A percentile compares a stretch with the other conserved stretches of the same genome.
These are phyloP conservation scores for Orchestia grillus DNA, from an alignment of 1,140 invertebrate species.

Conservation along the genomic window DNA sequence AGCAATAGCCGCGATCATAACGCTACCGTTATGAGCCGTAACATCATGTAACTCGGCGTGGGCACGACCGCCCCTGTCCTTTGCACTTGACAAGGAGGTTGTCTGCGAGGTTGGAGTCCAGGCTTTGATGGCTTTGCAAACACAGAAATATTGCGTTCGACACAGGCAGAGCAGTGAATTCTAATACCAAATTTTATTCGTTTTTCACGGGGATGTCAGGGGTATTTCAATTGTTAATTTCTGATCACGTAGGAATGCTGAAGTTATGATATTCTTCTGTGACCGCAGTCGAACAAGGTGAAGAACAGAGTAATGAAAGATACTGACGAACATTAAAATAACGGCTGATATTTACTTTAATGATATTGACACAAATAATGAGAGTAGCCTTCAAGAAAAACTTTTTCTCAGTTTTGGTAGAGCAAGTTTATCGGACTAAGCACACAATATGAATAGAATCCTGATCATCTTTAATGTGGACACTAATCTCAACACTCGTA, in stretches of 20 bases:
- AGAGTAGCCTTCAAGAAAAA: too few species aligned
- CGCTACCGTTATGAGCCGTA: slow-evolving; percentile 30
- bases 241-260: background rate
- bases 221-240: background rate
- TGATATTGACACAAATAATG: too few species aligned
- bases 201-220: background rate
- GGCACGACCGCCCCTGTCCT: background rate
- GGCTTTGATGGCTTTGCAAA: background rate
- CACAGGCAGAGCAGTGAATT: background rate
- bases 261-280: background rate
- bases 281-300: background rate
- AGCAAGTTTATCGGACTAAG: too few species aligned
- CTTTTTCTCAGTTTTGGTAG: too few species aligned
- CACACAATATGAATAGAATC: too few species aligned
- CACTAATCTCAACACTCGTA: too few species aligned
- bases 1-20: background rate
- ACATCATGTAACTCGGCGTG: background rate
- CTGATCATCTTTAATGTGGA: too few species aligned
- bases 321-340: too few species aligned
- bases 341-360: too few species aligned
- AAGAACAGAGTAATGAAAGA: too few species aligned
- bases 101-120: background rate
- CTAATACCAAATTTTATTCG: background rate
- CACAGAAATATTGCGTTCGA: background rate
- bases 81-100: background rate